Evolutionary conservation across 2,888 invertebrate genomes (phyloP).

Genomic region (Eristalis pertinax): DNA sequence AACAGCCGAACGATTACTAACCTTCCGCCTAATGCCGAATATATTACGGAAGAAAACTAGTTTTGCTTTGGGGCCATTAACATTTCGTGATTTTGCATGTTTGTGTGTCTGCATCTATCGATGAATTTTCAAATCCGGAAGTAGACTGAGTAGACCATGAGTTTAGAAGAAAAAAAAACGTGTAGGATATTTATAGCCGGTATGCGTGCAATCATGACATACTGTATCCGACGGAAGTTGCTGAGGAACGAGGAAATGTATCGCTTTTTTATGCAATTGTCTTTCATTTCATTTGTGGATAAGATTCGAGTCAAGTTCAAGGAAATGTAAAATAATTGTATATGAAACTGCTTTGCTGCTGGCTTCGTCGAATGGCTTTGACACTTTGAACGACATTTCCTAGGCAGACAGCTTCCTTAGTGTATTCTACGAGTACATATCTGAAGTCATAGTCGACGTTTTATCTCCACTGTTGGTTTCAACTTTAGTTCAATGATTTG

Average conservation of each 20-base stretch:
- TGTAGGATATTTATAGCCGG: not conserved
- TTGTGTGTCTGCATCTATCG: not conserved
- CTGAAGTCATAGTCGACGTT: too few relatives aligned
- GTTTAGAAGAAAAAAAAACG: not conserved
- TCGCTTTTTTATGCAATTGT: not conserved
- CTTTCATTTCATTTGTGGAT: not conserved
- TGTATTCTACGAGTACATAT: too few relatives aligned
- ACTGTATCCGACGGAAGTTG: not conserved
- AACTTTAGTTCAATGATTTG: too few relatives aligned
- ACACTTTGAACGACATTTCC: not conserved
- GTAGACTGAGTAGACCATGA: not conserved
- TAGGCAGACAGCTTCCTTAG: not conserved
- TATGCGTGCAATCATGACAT: not conserved
- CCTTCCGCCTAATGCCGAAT: constrained; percentile 1
- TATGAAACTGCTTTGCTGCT: not conserved
- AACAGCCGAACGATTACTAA: not conserved
- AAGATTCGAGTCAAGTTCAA: not conserved
- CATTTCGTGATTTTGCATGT: not conserved
- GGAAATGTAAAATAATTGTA: not conserved
- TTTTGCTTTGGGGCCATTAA: not conserved
- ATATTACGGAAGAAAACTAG: not conserved
- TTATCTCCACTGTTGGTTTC: too few relatives aligned
- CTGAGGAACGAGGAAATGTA: too few relatives aligned
- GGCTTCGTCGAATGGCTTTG: not conserved
- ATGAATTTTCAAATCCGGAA: not conserved